phyloP scores from a whole-genome alignment of 2,888 invertebrate species.

The Conchocele bisecta region DNA sequence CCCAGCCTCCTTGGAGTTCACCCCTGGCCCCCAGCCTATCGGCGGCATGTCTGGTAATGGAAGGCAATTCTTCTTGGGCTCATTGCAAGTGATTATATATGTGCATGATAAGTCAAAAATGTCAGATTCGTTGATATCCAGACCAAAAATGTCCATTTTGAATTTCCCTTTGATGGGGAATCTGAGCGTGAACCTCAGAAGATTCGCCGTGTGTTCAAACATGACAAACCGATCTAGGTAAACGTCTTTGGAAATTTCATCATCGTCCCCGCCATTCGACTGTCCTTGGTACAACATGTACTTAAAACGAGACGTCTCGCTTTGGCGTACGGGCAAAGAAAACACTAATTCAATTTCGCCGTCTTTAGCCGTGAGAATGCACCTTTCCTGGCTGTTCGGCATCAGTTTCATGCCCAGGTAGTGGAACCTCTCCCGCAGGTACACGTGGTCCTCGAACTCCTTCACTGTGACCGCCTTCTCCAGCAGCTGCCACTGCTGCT shows the following conservation, averaged over 20 bases:
- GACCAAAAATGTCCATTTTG: conserved; percentile 80
- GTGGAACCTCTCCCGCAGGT: conserved; percentile 78
- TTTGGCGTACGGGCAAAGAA: conserved; percentile 64
- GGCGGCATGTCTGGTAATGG: conserved; percentile 79
- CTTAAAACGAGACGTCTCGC: conserved; percentile 73
- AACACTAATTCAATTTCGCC: conserved; percentile 76
- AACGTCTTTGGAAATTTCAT: conserved; percentile 48
- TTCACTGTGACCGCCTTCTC: conserved; percentile 65
- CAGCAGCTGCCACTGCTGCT: conserved; percentile 78
- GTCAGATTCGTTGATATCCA: conserved; percentile 71
- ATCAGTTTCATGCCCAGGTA: conserved; percentile 71
- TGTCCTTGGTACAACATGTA: conserved; percentile 76
- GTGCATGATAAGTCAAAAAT: conserved; percentile 79
- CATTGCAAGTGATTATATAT: conserved; percentile 76
- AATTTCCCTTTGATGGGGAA: conserved; percentile 77
- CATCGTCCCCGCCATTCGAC: conserved; percentile 42
- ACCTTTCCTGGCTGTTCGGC: conserved; percentile 65
- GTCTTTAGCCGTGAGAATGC: conserved; percentile 68
- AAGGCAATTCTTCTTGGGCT: conserved; percentile 70
- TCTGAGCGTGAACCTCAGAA: conserved; percentile 68
- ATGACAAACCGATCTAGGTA: conserved; percentile 78
- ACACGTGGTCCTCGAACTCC: conserved; percentile 76
- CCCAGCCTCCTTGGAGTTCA: conserved; percentile 73
- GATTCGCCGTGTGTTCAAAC: conserved; percentile 73
- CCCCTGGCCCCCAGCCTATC: conserved; percentile 80